Base-by-base conservation (phyloP, 2,113 vertebrate genomes). In the Aphelocoma coerulescens region DNA sequence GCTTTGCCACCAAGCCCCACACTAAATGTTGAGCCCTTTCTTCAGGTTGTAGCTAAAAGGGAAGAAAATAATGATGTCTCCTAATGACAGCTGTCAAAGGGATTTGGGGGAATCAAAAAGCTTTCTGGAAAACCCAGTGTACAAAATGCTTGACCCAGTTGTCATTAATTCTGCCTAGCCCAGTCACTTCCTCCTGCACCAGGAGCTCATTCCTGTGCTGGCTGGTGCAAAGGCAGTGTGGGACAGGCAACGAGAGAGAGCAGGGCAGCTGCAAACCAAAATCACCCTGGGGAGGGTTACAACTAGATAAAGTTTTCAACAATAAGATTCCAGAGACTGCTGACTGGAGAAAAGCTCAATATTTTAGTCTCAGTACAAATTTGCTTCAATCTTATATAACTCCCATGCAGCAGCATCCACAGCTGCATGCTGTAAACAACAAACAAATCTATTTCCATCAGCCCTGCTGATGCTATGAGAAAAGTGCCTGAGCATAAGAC, bases 401-500 rank as follows among this genome's bases (percentile, higher is more conserved):
- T 98, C 98, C 98, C 99, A 98, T 93, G 98, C 97, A 99, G 98
- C 98, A 97, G 96, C 95, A 97, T 98, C 98, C 98, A 98, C 99
- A 99, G 99, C 98, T 99, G 98, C 98, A 98, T 96, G 97, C 98
- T 98, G 98, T 99, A 99, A 99, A 99, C 98, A 98, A 98, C 98
- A 98, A 98, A 98, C 98, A 98, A 97, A 98, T 98, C 97, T 98
- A 98, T 98, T 98, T 98, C 98, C 98, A 98, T 98, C 98, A 98
- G 97, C 97, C 97, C 97, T 98, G 98, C 98, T 98, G 98, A 98
- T 98, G 98, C 97, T 97, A 97, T 95, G 98, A 98, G 98, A 98
- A 98, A 98, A 98, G 98, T 97, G 97, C 97, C 97, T 95, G 97
- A 98, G 97, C 98, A 98, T 97, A 98, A 98, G 98, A 98, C 98